Conservation (phyloP, 2,888 invertebrate species). For the Platycheirus rosarum region DNA sequence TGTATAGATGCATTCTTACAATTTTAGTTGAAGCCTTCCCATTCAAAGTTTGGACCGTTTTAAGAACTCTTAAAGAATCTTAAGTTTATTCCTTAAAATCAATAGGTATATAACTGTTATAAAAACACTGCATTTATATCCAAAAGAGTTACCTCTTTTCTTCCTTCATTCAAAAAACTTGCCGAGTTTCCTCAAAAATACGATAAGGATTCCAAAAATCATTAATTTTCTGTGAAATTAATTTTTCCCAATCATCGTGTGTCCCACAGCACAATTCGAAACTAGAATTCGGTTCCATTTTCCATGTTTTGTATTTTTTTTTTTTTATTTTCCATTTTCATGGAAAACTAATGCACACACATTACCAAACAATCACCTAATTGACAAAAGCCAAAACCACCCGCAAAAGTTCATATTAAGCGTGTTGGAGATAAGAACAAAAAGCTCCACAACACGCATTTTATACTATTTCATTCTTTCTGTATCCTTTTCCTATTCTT, state of each 20-base stretch:
- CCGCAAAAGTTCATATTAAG: conserved; percentile 13
- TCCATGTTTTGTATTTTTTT: not conserved
- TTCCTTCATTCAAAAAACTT: no score
- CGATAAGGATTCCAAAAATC: no score
- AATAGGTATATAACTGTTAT: no score
- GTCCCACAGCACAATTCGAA: conserved; percentile 16
- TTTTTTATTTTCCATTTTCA: not conserved
- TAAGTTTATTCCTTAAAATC: no score
- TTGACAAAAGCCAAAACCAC: conserved; percentile 1
- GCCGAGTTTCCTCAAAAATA: no score
- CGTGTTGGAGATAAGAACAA: not conserved
- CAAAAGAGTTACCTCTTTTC: no score
- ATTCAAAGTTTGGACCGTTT: no score
- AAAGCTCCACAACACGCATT: conserved; percentile 14
- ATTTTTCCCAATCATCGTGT: conserved; percentile 39
- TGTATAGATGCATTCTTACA: no score
- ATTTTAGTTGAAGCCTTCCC: no score
- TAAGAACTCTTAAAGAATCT: no score
- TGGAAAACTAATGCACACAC: conserved; percentile 2
- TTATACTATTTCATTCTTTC: conserved; percentile 5
- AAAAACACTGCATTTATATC: no score
- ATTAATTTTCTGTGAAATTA: no score
- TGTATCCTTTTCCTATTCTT: conserved; percentile 8
- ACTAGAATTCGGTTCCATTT: not conserved
- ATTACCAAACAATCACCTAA: not conserved